phyloP scores from a whole-genome alignment of 2,797 vertebrate species.

The Enteromius afrohamiltoni region DNA sequence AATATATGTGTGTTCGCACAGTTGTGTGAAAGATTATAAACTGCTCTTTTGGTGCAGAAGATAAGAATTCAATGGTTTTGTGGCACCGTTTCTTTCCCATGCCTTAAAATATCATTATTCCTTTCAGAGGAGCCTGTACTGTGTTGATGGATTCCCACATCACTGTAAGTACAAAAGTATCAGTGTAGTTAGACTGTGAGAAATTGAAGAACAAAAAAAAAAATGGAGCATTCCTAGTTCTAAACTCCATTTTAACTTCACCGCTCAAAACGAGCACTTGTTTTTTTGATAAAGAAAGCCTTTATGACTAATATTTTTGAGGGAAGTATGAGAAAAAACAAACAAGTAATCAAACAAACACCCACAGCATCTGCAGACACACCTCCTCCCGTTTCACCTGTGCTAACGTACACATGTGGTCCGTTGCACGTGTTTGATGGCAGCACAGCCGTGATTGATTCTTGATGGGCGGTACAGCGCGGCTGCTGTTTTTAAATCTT shows the following conservation, averaged over 20 bases:
- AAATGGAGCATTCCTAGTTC: background rate
- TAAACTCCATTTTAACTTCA: conserved; percentile 8
- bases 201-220: conserved; percentile 16
- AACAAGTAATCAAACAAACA: conserved; percentile 30
- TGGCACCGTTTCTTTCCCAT: conserved; percentile 7
- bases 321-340: background rate
- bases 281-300: conserved; percentile 21
- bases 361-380: conserved; percentile 35
- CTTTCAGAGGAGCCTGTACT: conserved; percentile 12
- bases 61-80: conserved; percentile 2
- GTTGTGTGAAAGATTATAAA: conserved; percentile 10
- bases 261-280: conserved; percentile 8
- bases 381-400: conserved; percentile 11
- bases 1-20: background rate
- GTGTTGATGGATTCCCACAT: conserved; percentile 31
- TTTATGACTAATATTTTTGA: conserved; percentile 24
- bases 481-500: conserved; percentile 62
- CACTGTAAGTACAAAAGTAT: conserved; percentile 1
- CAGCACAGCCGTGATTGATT: conserved; percentile 53
- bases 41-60: background rate
- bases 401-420: background rate
- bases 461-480: conserved; percentile 37
- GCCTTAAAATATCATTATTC: conserved; percentile 2
- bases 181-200: conserved; percentile 10
- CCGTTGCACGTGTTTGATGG: conserved; percentile 30